Conservation (phyloP, 2,113 vertebrate genomes). For the Sinocyclocheilus anophthalmus region DNA sequence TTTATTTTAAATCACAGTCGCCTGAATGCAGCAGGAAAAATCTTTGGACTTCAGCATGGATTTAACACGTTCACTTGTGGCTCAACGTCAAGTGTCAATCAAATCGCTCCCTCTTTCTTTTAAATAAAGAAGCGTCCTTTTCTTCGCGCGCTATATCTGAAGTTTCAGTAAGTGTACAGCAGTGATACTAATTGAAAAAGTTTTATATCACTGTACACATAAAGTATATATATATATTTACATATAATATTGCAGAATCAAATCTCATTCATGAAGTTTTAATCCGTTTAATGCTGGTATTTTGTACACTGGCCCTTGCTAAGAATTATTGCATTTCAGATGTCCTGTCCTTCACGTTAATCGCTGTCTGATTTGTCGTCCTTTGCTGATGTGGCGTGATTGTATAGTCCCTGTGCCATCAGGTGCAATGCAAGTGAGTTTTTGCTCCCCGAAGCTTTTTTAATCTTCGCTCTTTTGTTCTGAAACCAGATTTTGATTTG, state of each 20-base stretch:
- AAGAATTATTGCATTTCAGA: constrained; percentile 83
- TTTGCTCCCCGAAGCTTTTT: constrained; percentile 83
- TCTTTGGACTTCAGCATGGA: constrained; percentile 93
- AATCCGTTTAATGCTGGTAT: constrained; percentile 84
- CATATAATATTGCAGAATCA: constrained; percentile 80
- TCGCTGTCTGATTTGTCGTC: constrained; percentile 91
- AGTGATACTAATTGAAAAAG: constrained; percentile 54
- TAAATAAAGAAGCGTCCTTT: constrained; percentile 67
- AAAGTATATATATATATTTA: constrained; percentile 74
- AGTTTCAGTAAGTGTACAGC: constrained; percentile 65
- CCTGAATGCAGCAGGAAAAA: constrained; percentile 87
- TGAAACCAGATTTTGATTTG: constrained; percentile 97
- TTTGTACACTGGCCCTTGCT: constrained; percentile 82
- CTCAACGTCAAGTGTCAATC: constrained; percentile 72
- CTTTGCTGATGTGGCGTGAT: constrained; percentile 83
- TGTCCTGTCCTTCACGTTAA: constrained; percentile 61
- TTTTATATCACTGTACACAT: constrained; percentile 74
- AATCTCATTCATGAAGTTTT: constrained; percentile 71
- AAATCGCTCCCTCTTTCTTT: constrained; percentile 65
- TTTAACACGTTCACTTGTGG: constrained; percentile 72
- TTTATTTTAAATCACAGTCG: constrained; percentile 80
- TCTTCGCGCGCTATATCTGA: constrained; percentile 55
- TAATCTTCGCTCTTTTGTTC: constrained; percentile 92
- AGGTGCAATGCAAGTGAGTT: constrained; percentile 85
- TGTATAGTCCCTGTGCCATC: constrained; percentile 90